A percentile compares a stretch with the other conserved stretches of the same genome.
phyloP scores from a whole-genome alignment of 2,797 vertebrate species.

The Bradypodion pumilum region DNA sequence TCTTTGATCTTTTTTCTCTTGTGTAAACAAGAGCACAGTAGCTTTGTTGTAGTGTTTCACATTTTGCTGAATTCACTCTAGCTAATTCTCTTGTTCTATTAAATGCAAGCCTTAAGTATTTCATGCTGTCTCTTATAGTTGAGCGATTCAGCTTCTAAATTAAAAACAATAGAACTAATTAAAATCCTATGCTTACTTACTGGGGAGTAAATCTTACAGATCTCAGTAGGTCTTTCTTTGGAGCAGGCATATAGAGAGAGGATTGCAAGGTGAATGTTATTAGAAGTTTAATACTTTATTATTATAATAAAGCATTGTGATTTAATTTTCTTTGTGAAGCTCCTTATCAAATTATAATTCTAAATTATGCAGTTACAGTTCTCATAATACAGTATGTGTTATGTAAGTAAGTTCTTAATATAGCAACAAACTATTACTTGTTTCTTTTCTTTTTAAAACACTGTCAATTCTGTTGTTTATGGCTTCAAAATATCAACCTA shows the following conservation, averaged over 20 bases:
- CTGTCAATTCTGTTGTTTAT: neutral
- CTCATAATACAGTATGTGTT: constrained; percentile 5
- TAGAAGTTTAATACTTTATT: neutral
- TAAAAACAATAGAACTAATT: no score
- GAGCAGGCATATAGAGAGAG: neutral
- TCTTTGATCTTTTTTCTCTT: neutral
- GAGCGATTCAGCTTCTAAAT: neutral
- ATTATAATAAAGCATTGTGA: neutral
- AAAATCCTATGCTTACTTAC: neutral
- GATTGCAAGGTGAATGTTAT: neutral
- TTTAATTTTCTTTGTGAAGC: neutral
- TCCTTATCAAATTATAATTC: neutral
- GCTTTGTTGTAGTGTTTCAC: neutral
- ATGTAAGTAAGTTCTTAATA: neutral
- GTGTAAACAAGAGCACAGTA: neutral
- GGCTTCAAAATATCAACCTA: constrained; percentile 3
- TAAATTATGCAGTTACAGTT: neutral
- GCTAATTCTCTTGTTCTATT: no score
- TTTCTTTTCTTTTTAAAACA: constrained; percentile 25
- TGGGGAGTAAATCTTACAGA: neutral
- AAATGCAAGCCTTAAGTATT: no score
- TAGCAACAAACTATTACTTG: neutral
- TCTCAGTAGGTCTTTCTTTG: neutral
- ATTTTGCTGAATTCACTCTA: no score
- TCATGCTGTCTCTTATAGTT: no score